These are phyloP conservation scores for Oplegnathus fasciatus DNA, from an alignment of 2,113 vertebrate genomes.

Conservation along the genomic window DNA sequence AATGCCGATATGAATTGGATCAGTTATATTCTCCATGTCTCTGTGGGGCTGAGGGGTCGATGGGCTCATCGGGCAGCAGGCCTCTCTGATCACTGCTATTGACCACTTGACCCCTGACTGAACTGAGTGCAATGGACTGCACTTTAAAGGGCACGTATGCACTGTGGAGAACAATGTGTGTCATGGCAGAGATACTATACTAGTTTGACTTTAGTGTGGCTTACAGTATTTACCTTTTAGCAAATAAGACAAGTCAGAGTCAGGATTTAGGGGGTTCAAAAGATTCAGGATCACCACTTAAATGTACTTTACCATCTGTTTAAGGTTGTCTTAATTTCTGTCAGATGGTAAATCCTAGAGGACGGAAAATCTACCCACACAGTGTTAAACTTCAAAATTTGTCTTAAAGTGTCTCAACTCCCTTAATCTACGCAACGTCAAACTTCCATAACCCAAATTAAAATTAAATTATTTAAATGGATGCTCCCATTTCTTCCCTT, in stretches of 20 bases:
- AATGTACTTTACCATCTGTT: not conserved
- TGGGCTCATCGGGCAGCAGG: constrained; percentile 37
- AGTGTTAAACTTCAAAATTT: not conserved
- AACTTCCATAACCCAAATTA: not conserved
- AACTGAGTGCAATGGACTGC: constrained; percentile 28
- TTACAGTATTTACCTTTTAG: not conserved
- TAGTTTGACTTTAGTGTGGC: no score
- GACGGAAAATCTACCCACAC: no score
- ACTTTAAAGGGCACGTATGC: not conserved
- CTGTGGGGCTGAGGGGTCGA: constrained; percentile 48
- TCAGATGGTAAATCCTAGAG: not conserved
- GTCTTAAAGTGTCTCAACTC: no score
- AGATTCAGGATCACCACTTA: not conserved
- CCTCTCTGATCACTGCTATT: constrained; percentile 58
- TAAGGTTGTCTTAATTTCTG: not conserved
- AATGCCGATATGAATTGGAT: constrained; percentile 26
- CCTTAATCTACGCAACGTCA: not conserved
- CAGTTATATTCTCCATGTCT: constrained; percentile 62
- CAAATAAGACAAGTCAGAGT: not conserved
- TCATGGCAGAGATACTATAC: not conserved
- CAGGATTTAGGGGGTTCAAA: not conserved
- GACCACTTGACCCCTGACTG: constrained; percentile 51
- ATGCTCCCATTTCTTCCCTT: not conserved
- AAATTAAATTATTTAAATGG: not conserved
- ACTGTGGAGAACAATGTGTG: not conserved